phyloP scores from a whole-genome alignment of 2,797 vertebrate species.

The Chelon labrosus region DNA sequence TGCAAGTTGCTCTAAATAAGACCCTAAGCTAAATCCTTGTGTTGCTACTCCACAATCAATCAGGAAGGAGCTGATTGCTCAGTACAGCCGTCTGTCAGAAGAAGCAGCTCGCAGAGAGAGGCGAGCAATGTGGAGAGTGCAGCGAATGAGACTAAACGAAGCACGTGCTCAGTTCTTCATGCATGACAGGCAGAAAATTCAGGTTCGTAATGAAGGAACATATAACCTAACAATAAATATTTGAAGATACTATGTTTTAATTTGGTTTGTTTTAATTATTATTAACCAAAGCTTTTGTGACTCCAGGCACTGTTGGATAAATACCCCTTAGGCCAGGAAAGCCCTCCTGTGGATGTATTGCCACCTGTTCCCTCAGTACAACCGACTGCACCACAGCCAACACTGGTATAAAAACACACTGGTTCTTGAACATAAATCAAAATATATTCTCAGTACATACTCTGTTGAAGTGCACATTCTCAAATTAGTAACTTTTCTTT shows the following conservation, averaged over 20 bases:
- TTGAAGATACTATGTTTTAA: background rate
- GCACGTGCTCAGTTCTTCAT: constrained; percentile 87
- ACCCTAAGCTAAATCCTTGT: constrained; percentile 2
- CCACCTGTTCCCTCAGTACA: constrained; percentile 53
- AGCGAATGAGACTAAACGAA: constrained; percentile 89
- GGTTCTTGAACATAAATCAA: constrained; percentile 13
- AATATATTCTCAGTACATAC: background rate
- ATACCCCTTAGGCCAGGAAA: constrained; percentile 76
- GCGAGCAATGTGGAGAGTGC: constrained; percentile 91
- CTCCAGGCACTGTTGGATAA: constrained; percentile 86
- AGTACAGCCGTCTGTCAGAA: constrained; percentile 93
- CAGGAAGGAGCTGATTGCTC: constrained; percentile 94
- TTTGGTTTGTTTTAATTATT: background rate
- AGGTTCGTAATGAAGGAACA: constrained; percentile 80
- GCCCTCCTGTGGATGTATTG: constrained; percentile 68
- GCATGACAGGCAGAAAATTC: constrained; percentile 81
- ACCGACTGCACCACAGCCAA: constrained; percentile 35
- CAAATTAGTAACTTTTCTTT: constrained; percentile 14
- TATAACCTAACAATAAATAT: background rate
- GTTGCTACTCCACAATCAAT: background rate
- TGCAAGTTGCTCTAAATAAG: constrained; percentile 4
- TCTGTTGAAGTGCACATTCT: constrained; percentile 13
- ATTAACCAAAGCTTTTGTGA: constrained; percentile 28
- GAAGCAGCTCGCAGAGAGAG: constrained; percentile 92
- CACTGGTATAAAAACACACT: constrained; percentile 47